Percentiles rank a stretch among this genome's conserved stretches.
phyloP scores from a whole-genome alignment of 2,888 invertebrate species.

The Chaetoderma sp. region DNA sequence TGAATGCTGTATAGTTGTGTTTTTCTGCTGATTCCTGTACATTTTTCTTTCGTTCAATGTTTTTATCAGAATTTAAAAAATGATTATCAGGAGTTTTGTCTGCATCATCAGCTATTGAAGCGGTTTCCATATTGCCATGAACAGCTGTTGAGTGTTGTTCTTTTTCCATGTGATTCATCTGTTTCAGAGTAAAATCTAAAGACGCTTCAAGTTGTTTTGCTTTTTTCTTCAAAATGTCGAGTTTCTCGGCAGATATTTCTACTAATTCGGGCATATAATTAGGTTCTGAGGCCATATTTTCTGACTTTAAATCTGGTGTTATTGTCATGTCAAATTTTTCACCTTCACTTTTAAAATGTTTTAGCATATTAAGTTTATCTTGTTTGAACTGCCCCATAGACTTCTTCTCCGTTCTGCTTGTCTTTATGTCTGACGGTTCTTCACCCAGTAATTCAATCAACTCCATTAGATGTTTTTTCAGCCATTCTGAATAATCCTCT shows the following conservation, averaged over 20 bases:
- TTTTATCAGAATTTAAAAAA: not conserved
- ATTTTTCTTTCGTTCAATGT: not conserved
- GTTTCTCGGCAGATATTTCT: conserved; percentile 53
- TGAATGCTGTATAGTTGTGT: too few species aligned
- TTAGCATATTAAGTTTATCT: not conserved
- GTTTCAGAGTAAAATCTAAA: conserved; percentile 49
- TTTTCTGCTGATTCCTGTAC: not conserved
- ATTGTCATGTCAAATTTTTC: not conserved
- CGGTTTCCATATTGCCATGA: too few species aligned
- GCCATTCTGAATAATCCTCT: conserved; percentile 44
- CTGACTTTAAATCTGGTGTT: not conserved
- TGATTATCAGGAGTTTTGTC: not conserved
- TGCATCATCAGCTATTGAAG: not conserved
- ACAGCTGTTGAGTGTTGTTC: too few species aligned
- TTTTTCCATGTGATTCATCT: conserved; percentile 43
- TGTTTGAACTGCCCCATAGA: not conserved
- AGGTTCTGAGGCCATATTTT: not conserved
- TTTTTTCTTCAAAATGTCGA: conserved; percentile 45
- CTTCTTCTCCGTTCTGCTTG: conserved; percentile 15
- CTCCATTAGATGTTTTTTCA: conserved; percentile 40
- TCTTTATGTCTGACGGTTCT: conserved; percentile 18
- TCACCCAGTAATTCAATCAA: conserved; percentile 40
- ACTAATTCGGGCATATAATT: conserved; percentile 35
- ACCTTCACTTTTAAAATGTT: not conserved
- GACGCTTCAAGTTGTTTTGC: conserved; percentile 55